phyloP scores from a whole-genome alignment of 2,888 invertebrate genomes.

The Atethmia centrago region DNA sequence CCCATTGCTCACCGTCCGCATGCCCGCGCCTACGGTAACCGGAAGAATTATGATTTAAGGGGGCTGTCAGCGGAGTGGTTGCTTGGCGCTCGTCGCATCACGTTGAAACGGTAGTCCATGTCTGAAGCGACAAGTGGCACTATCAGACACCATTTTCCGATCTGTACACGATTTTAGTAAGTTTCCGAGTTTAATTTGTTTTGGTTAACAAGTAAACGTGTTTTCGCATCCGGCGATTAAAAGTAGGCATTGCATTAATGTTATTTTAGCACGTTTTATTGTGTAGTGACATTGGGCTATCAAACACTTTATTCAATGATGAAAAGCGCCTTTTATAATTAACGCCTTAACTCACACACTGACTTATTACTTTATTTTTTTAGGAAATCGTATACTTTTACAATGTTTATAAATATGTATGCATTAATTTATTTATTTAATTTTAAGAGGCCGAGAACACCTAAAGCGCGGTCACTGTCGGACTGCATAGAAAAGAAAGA shows the following conservation, averaged over 20 bases:
- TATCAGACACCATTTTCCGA: constrained; percentile 23
- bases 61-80: constrained; percentile 21
- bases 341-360: too few species aligned
- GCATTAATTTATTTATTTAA: too few species aligned
- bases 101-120: constrained; percentile 35
- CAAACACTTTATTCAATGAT: too few species aligned
- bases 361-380: too few species aligned
- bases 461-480: too few species aligned
- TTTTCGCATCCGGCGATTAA: background rate
- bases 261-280: background rate
- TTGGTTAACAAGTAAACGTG: background rate
- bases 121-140: constrained; percentile 33
- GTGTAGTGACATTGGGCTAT: background rate
- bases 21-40: too few species aligned
- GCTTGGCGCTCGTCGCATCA: constrained; percentile 33
- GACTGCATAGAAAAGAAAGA: too few species aligned
- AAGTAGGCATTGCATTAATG: background rate
- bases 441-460: too few species aligned
- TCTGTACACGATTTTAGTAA: constrained; percentile 15
- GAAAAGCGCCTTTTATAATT: background rate
- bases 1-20: too few species aligned
- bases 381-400: too few species aligned
- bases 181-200: constrained; percentile 15
- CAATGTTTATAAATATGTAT: too few species aligned
- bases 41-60: constrained; percentile 19